These are phyloP conservation scores for Scytalopus superciliaris DNA, from an alignment of 2,113 vertebrate species.

Conservation along the genomic window DNA sequence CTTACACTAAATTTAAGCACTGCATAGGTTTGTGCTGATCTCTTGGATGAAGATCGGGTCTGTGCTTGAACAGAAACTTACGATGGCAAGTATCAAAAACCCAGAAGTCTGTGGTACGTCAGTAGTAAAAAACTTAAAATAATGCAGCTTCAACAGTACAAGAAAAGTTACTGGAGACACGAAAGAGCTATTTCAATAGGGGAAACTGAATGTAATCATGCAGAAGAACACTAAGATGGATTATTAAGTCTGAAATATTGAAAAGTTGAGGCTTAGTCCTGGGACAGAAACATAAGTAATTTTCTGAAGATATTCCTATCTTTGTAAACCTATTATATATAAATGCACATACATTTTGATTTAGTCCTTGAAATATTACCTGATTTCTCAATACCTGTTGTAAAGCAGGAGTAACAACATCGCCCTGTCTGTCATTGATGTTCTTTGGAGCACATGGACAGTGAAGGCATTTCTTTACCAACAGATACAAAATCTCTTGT, in stretches of 20 bases:
- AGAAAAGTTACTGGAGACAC: neutral
- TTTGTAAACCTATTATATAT: neutral
- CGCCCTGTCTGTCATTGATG: neutral
- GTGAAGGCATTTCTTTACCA: neutral
- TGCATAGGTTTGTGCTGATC: neutral
- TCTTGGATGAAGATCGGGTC: neutral
- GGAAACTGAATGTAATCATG: neutral
- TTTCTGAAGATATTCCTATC: neutral
- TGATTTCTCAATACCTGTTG: neutral
- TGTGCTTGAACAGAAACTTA: neutral
- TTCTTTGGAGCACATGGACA: neutral
- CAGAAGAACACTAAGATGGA: neutral
- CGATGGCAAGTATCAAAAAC: neutral
- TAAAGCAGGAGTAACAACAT: neutral
- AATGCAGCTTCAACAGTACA: neutral
- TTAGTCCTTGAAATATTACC: neutral
- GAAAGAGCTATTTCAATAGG: neutral
- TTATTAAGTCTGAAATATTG: neutral
- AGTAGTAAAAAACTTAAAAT: neutral
- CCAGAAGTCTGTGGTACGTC: neutral
- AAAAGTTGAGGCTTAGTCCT: neutral
- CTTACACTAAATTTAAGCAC: neutral
- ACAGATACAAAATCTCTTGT: neutral
- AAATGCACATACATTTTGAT: neutral
- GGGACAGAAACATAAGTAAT: neutral